Percentiles rank a stretch among this genome's conserved stretches.
phyloP scores from a whole-genome alignment of 1,140 invertebrate species.

The Piezodorus guildinii region DNA sequence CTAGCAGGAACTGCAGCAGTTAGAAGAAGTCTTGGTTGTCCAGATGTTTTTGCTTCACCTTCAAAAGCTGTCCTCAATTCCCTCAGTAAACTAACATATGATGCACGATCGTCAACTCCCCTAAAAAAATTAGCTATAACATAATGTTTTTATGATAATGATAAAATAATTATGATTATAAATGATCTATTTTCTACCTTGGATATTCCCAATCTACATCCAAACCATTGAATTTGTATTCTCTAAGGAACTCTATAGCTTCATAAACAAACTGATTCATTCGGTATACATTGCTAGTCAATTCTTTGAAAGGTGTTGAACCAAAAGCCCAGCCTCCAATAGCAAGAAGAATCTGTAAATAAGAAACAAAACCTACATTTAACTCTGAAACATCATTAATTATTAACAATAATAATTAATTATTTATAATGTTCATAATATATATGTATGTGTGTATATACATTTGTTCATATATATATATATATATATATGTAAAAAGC shows the following conservation, averaged over 20 bases:
- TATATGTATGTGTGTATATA: too few species aligned
- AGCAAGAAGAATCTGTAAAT: slow-evolving; percentile 60
- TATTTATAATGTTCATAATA: too few species aligned
- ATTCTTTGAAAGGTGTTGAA: slow-evolving; percentile 81
- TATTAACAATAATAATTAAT: too few species aligned
- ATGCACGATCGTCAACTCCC: slow-evolving; percentile 69
- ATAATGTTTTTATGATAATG: background rate
- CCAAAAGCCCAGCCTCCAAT: slow-evolving; percentile 93
- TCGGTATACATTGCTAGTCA: slow-evolving; percentile 78
- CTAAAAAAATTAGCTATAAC: slow-evolving; percentile 32
- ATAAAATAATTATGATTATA: background rate
- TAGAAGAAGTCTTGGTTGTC: slow-evolving; percentile 66
- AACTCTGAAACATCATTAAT: too few species aligned
- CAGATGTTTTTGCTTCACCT: slow-evolving; percentile 63
- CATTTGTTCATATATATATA: too few species aligned
- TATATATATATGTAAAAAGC: too few species aligned
- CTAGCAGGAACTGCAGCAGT: slow-evolving; percentile 85
- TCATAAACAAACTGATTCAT: slow-evolving; percentile 94
- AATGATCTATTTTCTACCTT: slow-evolving; percentile 36
- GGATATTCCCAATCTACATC: slow-evolving; percentile 97
- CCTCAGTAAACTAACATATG: slow-evolving; percentile 68
- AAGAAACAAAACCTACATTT: background rate
- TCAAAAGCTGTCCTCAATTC: slow-evolving; percentile 82
- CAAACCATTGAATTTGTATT: slow-evolving; percentile 87
- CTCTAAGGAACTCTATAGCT: slow-evolving; percentile 80